These are phyloP conservation scores for Nilaparvata lugens DNA, from an alignment of 1,140 invertebrate genomes.

Conservation along the genomic window DNA sequence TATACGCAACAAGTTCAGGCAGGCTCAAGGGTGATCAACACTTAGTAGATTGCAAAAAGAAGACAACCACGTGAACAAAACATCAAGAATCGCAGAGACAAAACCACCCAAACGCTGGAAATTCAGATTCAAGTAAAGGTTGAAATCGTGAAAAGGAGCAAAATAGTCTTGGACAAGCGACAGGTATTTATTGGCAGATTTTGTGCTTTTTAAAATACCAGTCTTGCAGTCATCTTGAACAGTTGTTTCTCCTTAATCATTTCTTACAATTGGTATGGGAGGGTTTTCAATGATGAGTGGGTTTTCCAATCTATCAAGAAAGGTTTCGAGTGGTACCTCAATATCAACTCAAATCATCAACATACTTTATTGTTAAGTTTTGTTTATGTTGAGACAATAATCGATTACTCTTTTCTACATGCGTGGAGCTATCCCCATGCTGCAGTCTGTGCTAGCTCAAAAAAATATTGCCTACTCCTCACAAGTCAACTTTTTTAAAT, in stretches of 20 bases:
- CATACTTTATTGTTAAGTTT: conserved; percentile 2
- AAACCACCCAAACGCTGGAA: no score
- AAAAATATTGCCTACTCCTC: conserved; percentile 20
- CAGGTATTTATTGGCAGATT: not conserved
- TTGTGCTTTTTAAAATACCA: conserved; percentile 1
- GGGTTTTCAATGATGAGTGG: no score
- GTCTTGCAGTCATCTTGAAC: conserved; percentile 1
- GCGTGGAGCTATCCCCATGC: conserved; percentile 21
- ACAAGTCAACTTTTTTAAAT: conserved; percentile 17
- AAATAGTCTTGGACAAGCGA: not conserved
- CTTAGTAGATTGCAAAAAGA: no score
- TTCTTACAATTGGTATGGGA: no score
- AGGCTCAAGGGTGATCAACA: no score
- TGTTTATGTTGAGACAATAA: no score
- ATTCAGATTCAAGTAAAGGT: no score
- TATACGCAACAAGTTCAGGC: no score
- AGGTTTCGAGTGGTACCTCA: no score
- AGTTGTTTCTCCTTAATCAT: not conserved
- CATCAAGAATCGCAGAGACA: no score
- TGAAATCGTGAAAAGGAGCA: not conserved
- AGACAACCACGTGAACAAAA: no score
- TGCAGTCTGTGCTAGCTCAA: conserved; percentile 27
- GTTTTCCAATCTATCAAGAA: no score
- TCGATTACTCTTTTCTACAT: not conserved
- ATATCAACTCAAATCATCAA: conserved; percentile 11